phyloP scores from a whole-genome alignment of 92 coral and sea anemone genomes.

The Scolanthus callimorphus region DNA sequence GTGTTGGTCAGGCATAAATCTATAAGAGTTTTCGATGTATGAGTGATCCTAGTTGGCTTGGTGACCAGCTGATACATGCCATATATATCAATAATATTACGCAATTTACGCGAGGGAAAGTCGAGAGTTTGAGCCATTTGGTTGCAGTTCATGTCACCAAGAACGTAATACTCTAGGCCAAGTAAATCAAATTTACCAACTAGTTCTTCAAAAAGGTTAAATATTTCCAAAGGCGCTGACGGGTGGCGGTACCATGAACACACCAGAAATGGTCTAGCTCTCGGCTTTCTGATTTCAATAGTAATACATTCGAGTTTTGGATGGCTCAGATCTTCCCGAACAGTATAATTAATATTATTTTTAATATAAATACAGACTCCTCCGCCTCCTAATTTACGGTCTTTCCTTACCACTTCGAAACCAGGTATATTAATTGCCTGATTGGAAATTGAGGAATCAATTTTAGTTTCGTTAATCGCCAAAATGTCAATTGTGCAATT shows the following conservation, averaged over 20 bases:
- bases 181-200: conserved; percentile 50
- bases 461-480: conserved; percentile 45
- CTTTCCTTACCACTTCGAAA: conserved; percentile 32
- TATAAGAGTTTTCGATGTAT: conserved; percentile 43
- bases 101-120: conserved; percentile 27
- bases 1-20: conserved; percentile 56
- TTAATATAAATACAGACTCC: conserved; percentile 40
- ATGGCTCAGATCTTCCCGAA: conserved; percentile 18
- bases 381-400: conserved; percentile 25
- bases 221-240: conserved; percentile 18
- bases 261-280: conserved; percentile 21
- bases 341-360: conserved; percentile 3
- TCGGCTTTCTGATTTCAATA: conserved; percentile 33
- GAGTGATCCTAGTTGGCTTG: conserved; percentile 65
- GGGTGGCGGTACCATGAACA: conserved; percentile 59
- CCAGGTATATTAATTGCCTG: conserved; percentile 24
- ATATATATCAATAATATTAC: conserved; percentile 46
- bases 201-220: conserved; percentile 24
- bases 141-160: conserved; percentile 56
- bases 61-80: conserved; percentile 53
- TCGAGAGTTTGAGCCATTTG: conserved; percentile 2
- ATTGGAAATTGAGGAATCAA: conserved; percentile 14
- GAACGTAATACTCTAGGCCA: conserved; percentile 29
- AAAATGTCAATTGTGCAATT: conserved; percentile 32
- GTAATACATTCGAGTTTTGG: conserved; percentile 14